A percentile compares a stretch with the other conserved stretches of the same genome.
Evolutionary conservation across 2,888 invertebrate genomes (phyloP).

Genomic region (Anarsia innoxiella): DNA sequence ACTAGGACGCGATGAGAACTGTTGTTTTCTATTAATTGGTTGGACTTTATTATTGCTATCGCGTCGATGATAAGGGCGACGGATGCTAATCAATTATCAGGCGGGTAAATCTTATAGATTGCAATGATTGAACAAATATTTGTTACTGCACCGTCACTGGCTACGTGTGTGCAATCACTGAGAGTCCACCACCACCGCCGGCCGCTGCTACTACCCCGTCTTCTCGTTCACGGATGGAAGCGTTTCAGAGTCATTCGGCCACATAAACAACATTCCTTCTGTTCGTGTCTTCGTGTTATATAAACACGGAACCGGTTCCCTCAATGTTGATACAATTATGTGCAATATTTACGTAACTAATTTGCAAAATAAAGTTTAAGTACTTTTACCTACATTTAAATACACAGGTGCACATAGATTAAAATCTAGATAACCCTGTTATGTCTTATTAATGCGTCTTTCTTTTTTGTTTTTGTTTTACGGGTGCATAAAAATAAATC

Average conservation of each 20-base stretch:
- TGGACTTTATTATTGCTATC: conserved; percentile 49
- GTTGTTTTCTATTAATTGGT: conserved; percentile 28
- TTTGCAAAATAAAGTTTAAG: too few species aligned
- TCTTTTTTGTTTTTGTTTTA: too few species aligned
- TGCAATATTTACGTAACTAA: too few species aligned
- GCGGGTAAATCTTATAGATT: too few species aligned
- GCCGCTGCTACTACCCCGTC: background rate
- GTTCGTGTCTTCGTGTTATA: conserved; percentile 6
- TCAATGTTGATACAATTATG: too few species aligned
- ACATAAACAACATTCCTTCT: conserved; percentile 15
- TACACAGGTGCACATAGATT: too few species aligned
- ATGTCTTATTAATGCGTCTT: too few species aligned
- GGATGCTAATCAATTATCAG: conserved; percentile 29
- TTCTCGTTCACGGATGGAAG: conserved; percentile 4
- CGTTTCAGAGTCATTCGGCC: conserved; percentile 2
- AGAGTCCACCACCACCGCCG: conserved; percentile 1
- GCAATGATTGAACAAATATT: too few species aligned
- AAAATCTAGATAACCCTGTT: too few species aligned
- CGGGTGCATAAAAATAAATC: too few species aligned
- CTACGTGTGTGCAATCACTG: background rate
- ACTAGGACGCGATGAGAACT: conserved; percentile 38
- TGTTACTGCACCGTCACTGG: too few species aligned
- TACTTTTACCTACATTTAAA: too few species aligned
- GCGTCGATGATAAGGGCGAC: conserved; percentile 19
- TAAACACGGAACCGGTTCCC: conserved; percentile 1